A percentile compares a stretch with the other conserved stretches of the same genome.
These are phyloP conservation scores for Apeltes quadracus DNA, from an alignment of 2,113 vertebrate genomes.

Conservation along the genomic window DNA sequence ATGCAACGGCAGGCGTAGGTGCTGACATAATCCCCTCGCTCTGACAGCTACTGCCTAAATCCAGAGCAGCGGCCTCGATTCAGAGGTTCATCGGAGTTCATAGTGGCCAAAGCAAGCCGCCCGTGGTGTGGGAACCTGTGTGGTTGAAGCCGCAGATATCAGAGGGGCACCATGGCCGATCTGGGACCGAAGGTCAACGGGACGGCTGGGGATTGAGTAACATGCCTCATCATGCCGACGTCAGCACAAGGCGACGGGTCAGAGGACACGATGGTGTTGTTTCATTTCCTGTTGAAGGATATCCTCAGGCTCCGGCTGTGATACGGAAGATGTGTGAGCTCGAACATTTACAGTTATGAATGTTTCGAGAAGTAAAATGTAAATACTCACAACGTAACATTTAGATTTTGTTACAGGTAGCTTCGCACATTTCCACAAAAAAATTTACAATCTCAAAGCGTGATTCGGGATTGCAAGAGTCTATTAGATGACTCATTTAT, in stretches of 20 bases:
- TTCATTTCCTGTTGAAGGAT: slow-evolving; percentile 59
- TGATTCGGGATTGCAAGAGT: slow-evolving; percentile 7
- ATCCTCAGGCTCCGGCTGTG: slow-evolving; percentile 11
- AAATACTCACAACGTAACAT: neutral
- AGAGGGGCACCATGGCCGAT: slow-evolving; percentile 19
- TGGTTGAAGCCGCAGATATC: slow-evolving; percentile 56
- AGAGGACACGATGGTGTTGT: slow-evolving; percentile 40
- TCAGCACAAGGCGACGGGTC: slow-evolving; percentile 30
- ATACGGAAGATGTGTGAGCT: slow-evolving; percentile 17
- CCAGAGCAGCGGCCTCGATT: slow-evolving; percentile 52
- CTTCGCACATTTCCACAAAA: slow-evolving; percentile 8
- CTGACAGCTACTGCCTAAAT: slow-evolving; percentile 65
- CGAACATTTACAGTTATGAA: slow-evolving; percentile 11
- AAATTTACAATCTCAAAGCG: slow-evolving; percentile 10
- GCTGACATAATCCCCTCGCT: slow-evolving; percentile 61
- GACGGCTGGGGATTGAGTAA: slow-evolving; percentile 32
- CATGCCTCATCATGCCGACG: slow-evolving; percentile 26
- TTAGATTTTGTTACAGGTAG: slow-evolving; percentile 1
- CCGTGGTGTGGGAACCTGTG: slow-evolving; percentile 39
- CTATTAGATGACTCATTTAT: neutral
- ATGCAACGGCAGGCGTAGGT: slow-evolving; percentile 56
- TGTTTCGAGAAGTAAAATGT: slow-evolving; percentile 12
- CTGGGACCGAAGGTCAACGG: slow-evolving; percentile 37
- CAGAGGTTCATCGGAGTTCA: slow-evolving; percentile 73
- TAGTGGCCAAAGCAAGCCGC: slow-evolving; percentile 27